phyloP scores from a whole-genome alignment of 23 tunicate genomes.

The Trididemnum nubilum region DNA sequence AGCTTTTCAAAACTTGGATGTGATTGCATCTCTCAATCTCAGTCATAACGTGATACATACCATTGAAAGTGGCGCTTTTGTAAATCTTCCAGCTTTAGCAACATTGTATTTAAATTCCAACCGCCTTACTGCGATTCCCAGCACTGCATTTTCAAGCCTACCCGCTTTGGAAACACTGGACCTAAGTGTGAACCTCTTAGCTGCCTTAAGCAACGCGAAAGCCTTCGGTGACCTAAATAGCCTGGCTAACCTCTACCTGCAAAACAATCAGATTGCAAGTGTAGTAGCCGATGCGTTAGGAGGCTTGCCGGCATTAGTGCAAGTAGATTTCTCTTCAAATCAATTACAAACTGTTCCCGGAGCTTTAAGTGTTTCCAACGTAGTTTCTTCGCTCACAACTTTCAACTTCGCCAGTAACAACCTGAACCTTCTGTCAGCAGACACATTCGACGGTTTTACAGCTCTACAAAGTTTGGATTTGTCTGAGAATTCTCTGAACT shows the following conservation, averaged over 20 bases:
- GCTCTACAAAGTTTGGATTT: slow-evolving; percentile 58
- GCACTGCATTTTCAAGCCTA: slow-evolving; percentile 36
- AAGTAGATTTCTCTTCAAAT: slow-evolving; percentile 45
- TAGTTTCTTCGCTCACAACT: slow-evolving; percentile 1
- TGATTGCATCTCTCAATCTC: slow-evolving; percentile 41
- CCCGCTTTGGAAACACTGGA: slow-evolving; percentile 59
- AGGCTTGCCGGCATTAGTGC: slow-evolving; percentile 56
- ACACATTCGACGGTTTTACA: slow-evolving; percentile 47
- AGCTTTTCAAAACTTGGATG: slow-evolving; percentile 52
- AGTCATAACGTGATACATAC: slow-evolving; percentile 65
- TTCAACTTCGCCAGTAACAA: slow-evolving; percentile 24
- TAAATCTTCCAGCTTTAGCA: slow-evolving; percentile 33
- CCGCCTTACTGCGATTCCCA: slow-evolving; percentile 61
- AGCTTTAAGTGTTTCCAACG: slow-evolving; percentile 33
- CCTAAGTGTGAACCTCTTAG: slow-evolving; percentile 52
- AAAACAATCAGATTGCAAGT: slow-evolving; percentile 54
- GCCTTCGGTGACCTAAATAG: slow-evolving; percentile 57
- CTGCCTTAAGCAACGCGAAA: slow-evolving; percentile 42
- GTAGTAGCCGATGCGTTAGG: slow-evolving; percentile 51
- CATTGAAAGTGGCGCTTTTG: slow-evolving; percentile 57
- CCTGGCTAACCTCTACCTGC: slow-evolving; percentile 36
- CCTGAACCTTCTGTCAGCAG: slow-evolving; percentile 12
- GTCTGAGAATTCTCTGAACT: slow-evolving; percentile 36
- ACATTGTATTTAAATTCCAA: slow-evolving; percentile 44
- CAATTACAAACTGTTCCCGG: slow-evolving; percentile 23